phyloP scores from a whole-genome alignment of 1,140 invertebrate species.

The Drosophila sturtevanti region DNA sequence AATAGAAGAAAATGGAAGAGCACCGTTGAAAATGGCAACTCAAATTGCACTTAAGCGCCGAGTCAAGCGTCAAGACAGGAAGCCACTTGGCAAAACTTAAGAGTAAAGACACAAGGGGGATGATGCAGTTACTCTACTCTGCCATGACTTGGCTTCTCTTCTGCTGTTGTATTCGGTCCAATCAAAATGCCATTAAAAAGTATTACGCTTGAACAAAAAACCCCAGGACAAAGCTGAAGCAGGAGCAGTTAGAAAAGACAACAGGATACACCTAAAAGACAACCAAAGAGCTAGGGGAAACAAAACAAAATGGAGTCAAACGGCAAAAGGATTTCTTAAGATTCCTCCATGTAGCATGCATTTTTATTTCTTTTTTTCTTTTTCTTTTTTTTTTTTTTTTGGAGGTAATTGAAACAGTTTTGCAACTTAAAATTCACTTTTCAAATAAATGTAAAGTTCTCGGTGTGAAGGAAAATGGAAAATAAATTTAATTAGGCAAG shows the following conservation, averaged over 20 bases:
- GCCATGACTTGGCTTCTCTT: constrained; percentile 42
- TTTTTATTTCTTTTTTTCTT: not conserved
- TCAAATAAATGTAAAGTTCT: constrained; percentile 7
- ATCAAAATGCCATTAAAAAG: constrained; percentile 83
- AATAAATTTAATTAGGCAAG: not conserved
- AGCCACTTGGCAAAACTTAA: constrained; percentile 71
- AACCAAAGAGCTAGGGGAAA: not conserved
- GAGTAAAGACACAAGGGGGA: constrained; percentile 33
- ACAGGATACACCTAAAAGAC: constrained; percentile 17
- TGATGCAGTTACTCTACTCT: constrained; percentile 11
- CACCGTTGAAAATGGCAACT: constrained; percentile 71
- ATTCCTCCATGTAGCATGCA: constrained; percentile 27
- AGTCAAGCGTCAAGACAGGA: constrained; percentile 78
- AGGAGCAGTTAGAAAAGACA: constrained; percentile 56
- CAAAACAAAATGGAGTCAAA: constrained; percentile 7
- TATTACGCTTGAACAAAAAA: constrained; percentile 81
- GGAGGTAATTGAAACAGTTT: constrained; percentile 57
- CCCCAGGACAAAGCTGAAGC: constrained; percentile 72
- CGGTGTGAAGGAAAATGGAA: not conserved
- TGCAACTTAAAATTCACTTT: constrained; percentile 44
- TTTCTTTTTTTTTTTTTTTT: not conserved
- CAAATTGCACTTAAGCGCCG: constrained; percentile 78
- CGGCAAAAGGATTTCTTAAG: constrained; percentile 12
- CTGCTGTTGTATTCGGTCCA: constrained; percentile 60
- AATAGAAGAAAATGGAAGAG: not conserved